Percentiles rank a stretch among this genome's conserved stretches.
These are phyloP conservation scores for Encarsia formosa DNA, from an alignment of 2,888 invertebrate species.

Conservation along the genomic window DNA sequence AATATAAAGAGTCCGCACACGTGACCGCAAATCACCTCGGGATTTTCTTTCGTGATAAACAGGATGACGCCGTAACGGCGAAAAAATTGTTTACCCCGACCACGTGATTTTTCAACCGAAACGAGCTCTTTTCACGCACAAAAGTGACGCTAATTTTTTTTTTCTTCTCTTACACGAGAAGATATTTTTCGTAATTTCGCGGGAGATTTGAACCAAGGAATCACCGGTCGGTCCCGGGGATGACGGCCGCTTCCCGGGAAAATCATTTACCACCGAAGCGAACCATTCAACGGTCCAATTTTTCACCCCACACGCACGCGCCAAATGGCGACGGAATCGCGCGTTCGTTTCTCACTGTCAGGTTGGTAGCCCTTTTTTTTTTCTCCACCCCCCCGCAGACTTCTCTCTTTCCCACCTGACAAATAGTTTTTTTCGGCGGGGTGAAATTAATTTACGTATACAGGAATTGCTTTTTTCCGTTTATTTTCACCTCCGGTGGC, in stretches of 20 bases:
- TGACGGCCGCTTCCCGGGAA: too few relatives aligned
- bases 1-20: slow-evolving; percentile 25
- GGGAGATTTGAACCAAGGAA: too few relatives aligned
- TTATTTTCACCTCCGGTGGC: not conserved
- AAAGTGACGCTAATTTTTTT: slow-evolving; percentile 1
- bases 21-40: slow-evolving; percentile 26
- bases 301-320: not conserved
- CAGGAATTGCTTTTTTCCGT: not conserved
- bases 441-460: not conserved
- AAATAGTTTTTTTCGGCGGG: slow-evolving; percentile 21
- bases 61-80: slow-evolving; percentile 20
- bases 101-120: slow-evolving; percentile 17
- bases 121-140: slow-evolving; percentile 8
- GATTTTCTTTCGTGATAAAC: slow-evolving; percentile 29
- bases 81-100: slow-evolving; percentile 24
- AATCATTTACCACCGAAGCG: not conserved
- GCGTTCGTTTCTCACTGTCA: slow-evolving; percentile 26
- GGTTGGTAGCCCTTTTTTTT: slow-evolving; percentile 2
- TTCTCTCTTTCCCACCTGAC: slow-evolving; percentile 13
- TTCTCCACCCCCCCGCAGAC: slow-evolving; percentile 3
- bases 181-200: too few relatives aligned
- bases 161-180: too few relatives aligned
- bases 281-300: too few relatives aligned
- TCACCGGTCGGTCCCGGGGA: too few relatives aligned
- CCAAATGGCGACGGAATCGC: slow-evolving; percentile 17